A percentile compares a stretch with the other conserved stretches of the same genome.
phyloP scores from a whole-genome alignment of 2,888 invertebrate species.

The Anorthoa munda region DNA sequence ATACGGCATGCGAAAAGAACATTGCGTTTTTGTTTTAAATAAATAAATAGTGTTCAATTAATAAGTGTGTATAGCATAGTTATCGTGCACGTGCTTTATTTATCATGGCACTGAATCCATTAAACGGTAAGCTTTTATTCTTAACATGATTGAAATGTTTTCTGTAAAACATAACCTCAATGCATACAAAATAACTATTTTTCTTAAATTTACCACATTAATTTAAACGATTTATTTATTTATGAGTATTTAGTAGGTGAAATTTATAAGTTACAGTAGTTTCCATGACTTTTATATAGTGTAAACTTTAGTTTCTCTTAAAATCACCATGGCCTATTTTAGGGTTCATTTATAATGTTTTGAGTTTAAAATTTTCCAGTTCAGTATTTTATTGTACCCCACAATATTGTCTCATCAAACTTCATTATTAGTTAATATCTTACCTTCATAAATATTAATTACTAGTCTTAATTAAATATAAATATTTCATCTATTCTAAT shows the following conservation, averaged over 20 bases:
- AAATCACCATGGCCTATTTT: conserved; percentile 2
- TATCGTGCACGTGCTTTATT: background rate
- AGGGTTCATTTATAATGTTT: no score
- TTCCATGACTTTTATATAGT: background rate
- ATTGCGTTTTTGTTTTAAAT: background rate
- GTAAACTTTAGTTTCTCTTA: background rate
- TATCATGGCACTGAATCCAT: conserved; percentile 82
- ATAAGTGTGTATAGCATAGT: conserved; percentile 3
- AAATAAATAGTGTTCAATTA: background rate
- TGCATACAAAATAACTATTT: conserved; percentile 6
- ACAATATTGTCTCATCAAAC: background rate
- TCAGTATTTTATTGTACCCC: background rate
- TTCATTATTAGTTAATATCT: background rate
- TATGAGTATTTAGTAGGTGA: background rate
- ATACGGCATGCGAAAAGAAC: conserved; percentile 40
- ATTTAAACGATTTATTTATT: background rate
- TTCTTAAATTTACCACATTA: background rate
- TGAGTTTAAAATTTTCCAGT: background rate
- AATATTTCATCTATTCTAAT: no score
- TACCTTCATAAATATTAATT: no score
- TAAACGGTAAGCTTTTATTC: conserved; percentile 78
- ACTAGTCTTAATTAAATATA: no score
- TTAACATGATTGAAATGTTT: background rate
- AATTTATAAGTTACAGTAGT: background rate
- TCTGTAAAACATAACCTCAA: conserved; percentile 69